These are phyloP conservation scores for Pseudorectes ferrugineus DNA, from an alignment of 2,113 vertebrate genomes.

Conservation along the genomic window DNA sequence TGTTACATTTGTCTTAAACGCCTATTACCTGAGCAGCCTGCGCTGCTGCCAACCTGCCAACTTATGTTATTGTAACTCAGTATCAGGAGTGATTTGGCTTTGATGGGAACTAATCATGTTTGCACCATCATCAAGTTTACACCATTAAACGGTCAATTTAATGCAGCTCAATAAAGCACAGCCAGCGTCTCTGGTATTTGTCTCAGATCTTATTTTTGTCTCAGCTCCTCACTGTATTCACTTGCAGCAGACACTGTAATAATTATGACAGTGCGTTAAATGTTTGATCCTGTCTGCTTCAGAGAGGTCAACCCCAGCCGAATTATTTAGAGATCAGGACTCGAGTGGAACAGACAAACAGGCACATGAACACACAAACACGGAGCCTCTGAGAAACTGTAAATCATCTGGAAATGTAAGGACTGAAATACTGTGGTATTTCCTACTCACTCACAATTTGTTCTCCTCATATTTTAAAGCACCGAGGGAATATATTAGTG, in stretches of 20 bases:
- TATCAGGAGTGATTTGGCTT: slow-evolving; percentile 37
- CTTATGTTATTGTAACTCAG: neutral
- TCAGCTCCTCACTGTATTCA: neutral
- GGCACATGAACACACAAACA: neutral
- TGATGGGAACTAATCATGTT: slow-evolving; percentile 43
- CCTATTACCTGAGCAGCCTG: neutral
- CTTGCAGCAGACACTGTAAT: neutral
- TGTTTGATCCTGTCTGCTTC: neutral
- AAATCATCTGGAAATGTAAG: neutral
- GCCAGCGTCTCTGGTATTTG: neutral
- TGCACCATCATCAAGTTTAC: slow-evolving; percentile 46
- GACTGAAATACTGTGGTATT: neutral
- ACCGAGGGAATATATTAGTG: neutral
- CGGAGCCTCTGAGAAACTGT: neutral
- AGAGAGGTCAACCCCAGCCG: neutral
- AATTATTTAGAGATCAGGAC: neutral
- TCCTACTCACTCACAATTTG: neutral
- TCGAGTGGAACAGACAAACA: neutral
- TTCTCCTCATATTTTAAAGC: neutral
- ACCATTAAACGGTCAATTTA: slow-evolving; percentile 46
- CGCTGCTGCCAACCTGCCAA: neutral
- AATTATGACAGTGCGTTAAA: slow-evolving; percentile 6
- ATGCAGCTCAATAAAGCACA: slow-evolving; percentile 3
- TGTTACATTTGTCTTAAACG: neutral
- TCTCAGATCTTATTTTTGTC: neutral